A percentile compares a stretch with the other conserved stretches of the same genome.
phyloP scores from a whole-genome alignment of 2,888 invertebrate genomes.

The Archips xylosteana region DNA sequence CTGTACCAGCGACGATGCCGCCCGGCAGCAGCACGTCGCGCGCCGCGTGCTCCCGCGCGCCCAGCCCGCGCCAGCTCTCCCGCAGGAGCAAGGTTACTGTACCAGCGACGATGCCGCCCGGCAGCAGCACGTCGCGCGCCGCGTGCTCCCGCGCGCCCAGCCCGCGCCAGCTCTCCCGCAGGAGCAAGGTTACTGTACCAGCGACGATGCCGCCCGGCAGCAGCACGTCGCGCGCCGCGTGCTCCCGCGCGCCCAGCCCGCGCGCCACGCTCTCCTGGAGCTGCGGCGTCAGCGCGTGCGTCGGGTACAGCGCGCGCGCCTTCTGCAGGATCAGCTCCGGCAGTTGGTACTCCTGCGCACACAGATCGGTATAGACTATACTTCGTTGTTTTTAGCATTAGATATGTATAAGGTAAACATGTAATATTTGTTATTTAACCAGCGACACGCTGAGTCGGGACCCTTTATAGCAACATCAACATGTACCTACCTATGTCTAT shows the following conservation, averaged over 20 bases:
- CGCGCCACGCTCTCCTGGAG: slow-evolving; percentile 78
- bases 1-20: slow-evolving; percentile 59
- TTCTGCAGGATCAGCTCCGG: slow-evolving; percentile 66
- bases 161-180: slow-evolving; percentile 76
- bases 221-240: slow-evolving; percentile 80
- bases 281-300: slow-evolving; percentile 64
- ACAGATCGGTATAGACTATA: neutral
- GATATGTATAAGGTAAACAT: no score
- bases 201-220: slow-evolving; percentile 76
- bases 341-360: slow-evolving; percentile 61
- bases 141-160: slow-evolving; percentile 86
- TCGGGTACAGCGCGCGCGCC: slow-evolving; percentile 64
- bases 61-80: slow-evolving; percentile 81
- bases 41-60: slow-evolving; percentile 83
- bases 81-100: no score
- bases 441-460: no score
- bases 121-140: slow-evolving; percentile 80
- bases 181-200: no score
- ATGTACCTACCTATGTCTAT: no score
- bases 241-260: slow-evolving; percentile 85
- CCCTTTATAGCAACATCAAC: no score
- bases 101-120: slow-evolving; percentile 65
- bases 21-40: slow-evolving; percentile 82
- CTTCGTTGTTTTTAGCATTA: no score
- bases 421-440: no score